phyloP scores from a whole-genome alignment of 2,888 invertebrate genomes.

The Scaptomyza flava region DNA sequence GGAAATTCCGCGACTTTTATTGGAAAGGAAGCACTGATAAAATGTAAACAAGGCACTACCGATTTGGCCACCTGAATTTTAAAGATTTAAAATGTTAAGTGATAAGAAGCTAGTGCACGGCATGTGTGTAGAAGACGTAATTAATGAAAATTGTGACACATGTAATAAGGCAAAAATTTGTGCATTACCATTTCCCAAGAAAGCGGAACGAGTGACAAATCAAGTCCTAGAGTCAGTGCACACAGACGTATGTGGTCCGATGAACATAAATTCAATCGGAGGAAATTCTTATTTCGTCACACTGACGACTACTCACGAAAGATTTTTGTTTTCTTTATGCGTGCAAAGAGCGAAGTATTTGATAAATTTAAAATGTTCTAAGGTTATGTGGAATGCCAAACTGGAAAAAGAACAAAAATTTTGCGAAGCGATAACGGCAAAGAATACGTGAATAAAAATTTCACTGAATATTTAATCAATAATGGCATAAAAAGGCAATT shows the following conservation, averaged over 20 bases:
- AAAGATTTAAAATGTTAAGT: too few species aligned
- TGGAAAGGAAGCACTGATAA: too few species aligned
- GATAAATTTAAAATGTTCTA: too few species aligned
- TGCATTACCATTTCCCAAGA: not conserved
- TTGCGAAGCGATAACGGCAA: not conserved
- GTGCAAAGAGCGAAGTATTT: not conserved
- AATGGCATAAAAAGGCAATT: not conserved
- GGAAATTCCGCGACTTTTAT: too few species aligned
- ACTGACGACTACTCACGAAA: not conserved
- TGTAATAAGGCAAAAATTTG: too few species aligned
- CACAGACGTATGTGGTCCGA: not conserved
- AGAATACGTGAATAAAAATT: not conserved
- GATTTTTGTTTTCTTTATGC: too few species aligned
- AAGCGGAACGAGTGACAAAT: slow-evolving; percentile 5
- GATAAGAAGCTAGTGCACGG: not conserved
- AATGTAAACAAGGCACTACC: too few species aligned
- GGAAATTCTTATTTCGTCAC: not conserved
- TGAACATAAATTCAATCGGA: not conserved
- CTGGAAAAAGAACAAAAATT: not conserved
- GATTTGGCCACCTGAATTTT: too few species aligned
- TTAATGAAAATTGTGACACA: too few species aligned
- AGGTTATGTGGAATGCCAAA: not conserved
- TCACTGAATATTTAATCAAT: not conserved
- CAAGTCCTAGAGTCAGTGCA: slow-evolving; percentile 1
- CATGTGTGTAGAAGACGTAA: not conserved